phyloP scores from a whole-genome alignment of 2,888 invertebrate species.

The Sclerodermus sp. region DNA sequence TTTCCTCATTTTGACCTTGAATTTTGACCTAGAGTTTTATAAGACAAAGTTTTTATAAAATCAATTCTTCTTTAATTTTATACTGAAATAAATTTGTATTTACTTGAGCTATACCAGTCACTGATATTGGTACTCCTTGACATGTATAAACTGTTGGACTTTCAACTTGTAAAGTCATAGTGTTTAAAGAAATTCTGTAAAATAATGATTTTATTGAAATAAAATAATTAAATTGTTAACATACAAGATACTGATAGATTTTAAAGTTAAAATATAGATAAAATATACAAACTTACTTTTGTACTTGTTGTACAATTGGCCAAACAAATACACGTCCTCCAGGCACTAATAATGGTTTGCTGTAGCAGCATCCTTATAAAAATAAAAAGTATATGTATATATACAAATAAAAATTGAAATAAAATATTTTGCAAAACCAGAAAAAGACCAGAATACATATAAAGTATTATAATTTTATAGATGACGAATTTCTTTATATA shows the following conservation, averaged over 20 bases:
- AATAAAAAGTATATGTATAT: too few species aligned
- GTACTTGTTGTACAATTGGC: slow-evolving; percentile 87
- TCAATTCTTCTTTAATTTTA: background rate
- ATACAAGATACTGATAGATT: background rate
- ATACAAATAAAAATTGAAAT: background rate
- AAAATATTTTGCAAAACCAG: too few species aligned
- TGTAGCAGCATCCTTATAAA: slow-evolving; percentile 91
- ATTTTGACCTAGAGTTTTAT: slow-evolving; percentile 71
- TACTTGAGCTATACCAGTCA: slow-evolving; percentile 96
- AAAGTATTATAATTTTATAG: too few species aligned
- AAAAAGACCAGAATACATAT: too few species aligned
- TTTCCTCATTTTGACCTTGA: slow-evolving; percentile 86
- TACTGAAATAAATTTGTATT: background rate
- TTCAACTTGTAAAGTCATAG: slow-evolving; percentile 95
- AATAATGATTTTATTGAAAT: background rate
- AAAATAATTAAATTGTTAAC: background rate
- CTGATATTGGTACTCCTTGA: slow-evolving; percentile 95
- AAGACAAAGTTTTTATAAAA: background rate
- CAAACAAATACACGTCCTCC: slow-evolving; percentile 97
- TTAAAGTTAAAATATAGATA: background rate
- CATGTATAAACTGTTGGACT: slow-evolving; percentile 95
- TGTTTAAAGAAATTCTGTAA: slow-evolving; percentile 88
- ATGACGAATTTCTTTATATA: too few species aligned
- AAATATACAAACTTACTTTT: slow-evolving; percentile 62
- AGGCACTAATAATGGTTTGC: slow-evolving; percentile 88